A percentile compares a stretch with the other conserved stretches of the same genome.
Conservation (phyloP, 2,113 vertebrate genomes). For the Axis porcinus region DNA sequence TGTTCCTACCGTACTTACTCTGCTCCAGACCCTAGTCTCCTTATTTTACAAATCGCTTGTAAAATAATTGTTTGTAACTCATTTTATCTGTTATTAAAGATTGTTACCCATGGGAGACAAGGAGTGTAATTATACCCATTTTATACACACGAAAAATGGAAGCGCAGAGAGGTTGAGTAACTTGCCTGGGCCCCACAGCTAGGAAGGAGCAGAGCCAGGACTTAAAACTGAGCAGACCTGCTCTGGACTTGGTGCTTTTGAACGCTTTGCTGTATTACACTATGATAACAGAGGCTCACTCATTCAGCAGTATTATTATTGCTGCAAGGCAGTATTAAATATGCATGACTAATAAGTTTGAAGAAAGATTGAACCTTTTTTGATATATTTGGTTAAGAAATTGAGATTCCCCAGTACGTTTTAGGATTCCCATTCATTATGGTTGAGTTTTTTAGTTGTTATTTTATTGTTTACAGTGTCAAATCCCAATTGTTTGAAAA, state of each 20-base stretch:
- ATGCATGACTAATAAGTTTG: not conserved
- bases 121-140: not conserved
- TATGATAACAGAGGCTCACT: too few species aligned
- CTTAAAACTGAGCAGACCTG: too few species aligned
- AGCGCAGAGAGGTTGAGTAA: not conserved
- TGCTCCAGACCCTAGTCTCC: not conserved
- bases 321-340: not conserved
- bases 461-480: not conserved
- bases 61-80: not conserved
- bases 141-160: not conserved
- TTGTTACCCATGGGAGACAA: not conserved
- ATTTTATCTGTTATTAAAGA: not conserved
- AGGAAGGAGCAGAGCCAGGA: not conserved
- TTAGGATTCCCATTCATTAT: not conserved
- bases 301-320: not conserved
- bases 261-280: not conserved
- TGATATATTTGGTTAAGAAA: not conserved
- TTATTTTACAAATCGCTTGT: not conserved
- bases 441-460: not conserved
- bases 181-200: not conserved
- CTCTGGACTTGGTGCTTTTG: not conserved
- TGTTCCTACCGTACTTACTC: not conserved
- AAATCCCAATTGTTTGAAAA: not conserved
- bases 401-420: not conserved
- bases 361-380: slow-evolving; percentile 1